Evolutionary conservation across 23 tunicate species (phyloP), one percentile per base, ranked within the genome.

Genomic region (Styela clava): DNA sequence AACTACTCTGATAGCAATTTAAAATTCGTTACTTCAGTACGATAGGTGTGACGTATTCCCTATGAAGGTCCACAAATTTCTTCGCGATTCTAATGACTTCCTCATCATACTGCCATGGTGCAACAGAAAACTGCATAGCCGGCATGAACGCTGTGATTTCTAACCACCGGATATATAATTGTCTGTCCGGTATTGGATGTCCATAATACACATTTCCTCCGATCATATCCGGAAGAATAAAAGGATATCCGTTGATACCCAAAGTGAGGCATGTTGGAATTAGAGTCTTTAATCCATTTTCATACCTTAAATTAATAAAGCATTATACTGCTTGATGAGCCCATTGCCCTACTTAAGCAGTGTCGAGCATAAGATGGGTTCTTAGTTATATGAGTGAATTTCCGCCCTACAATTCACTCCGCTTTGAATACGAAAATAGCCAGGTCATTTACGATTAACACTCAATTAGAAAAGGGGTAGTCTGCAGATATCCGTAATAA

Each of bases 41-140:
- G 16, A 87, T 78, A 23, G 18, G 84, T 28, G 89, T 79, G 12
- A 81, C 87, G 65, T 76, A 76, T 37, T 78, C 80, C 82, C 70
- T 87, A 72, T 91, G 97, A 5, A 91, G 69, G 2, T 72, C 67
- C 2, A 86, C 90, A 63, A 69, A 91, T 25, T 86, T 36, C 20
- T 33, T 86, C 7, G 97, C 81, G 18, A 91, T 74, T 25, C 1
- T 27, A 31, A 33, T 26, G 5, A 83, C 70, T 12, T 70, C 83
- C n/a, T 85, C 90, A 34, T 94, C 94, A 69, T 94, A 94, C 37
- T 94, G 98, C 98, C 98, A 94, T 0, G 98, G 98, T 52, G 84
- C 77, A 21, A 78, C 35, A 16, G 98, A 94, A 81, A 88, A 94
- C 52, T 94, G 94, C 92, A 92, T 87, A 21, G 92, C 61, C 24